Base-by-base conservation (phyloP, 2,888 invertebrate genomes). In the Trichopria drosophilae region DNA sequence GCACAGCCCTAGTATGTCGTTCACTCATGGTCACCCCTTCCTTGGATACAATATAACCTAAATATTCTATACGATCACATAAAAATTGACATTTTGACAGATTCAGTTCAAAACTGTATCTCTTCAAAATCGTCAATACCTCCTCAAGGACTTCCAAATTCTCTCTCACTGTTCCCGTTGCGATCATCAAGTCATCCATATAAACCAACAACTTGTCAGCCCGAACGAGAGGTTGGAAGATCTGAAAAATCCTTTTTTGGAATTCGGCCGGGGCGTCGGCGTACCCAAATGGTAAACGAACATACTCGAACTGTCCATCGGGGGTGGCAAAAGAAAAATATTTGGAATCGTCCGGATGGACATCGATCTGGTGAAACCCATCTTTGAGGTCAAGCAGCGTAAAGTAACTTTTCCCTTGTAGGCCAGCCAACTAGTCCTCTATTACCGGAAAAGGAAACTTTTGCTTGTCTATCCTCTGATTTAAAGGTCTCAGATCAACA, bases 11-110 rank as follows among this genome's bases (percentile, higher is more conserved):
- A 4, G 47, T 44, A 32, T 57, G 49, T 3, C 20, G 29, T 12
- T 37, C 34, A 23, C 47, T 51, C 6, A 53, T 45, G 34, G 23
- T 46, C 7, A 54, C 49, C 7, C 42, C 19, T 10, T 51, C 36
- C 1, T 35, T 10, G 23, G 16, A 28, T 12, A 57, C 16, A n/a
- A 20, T 18, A 10, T 49, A 53, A 6, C 53, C 53, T n/a, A 53
- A 18, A 39, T 53, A 53, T 15, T 37, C 37, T 23, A 47, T n/a
- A 9, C 6, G 15, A 16, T 12, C 6, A 10, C 12, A 6, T 6
- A 35, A 6, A 35, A 35, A 35, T 5, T 6, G 6, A 35, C 35
- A 35, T 16, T 35, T 35, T 9, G 7, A 7, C 5, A 15, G 6
- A 16, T 35, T 35, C 5, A 35, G 18, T 35, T 35, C 35, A 9